Base-by-base conservation (phyloP, 2,888 invertebrate genomes). In the Dorcus hopei region DNA sequence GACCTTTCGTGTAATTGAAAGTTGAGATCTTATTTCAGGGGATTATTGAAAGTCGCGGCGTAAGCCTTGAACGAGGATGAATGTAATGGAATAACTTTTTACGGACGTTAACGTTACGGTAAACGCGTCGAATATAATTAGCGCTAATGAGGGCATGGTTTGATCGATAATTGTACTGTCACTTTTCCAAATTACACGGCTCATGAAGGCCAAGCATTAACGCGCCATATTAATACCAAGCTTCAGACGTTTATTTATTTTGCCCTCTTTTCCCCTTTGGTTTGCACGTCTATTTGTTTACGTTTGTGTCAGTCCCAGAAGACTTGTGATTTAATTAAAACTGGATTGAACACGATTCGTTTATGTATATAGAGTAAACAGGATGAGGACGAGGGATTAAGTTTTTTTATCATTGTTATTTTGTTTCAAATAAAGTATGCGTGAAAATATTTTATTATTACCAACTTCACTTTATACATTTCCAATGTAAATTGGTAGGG, bases 1-100 rank as follows among this genome's bases (percentile, higher is more conserved):
- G 62, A 62, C 58, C 63, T 64, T 65, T 60, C 60, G 55, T 59
- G 67, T 70, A 72, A 72, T 71, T 72, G 72, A 71, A 72, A 70
- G 62, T 68, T 66, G 69, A 62, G 69, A 67, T 67, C 63, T 67
- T 67, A 69, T 68, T 69, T 67, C 68, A 58, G 59, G 49, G 64
- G 68, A 68, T 68, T 69, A 70, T 70, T 68, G 70, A 69, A 70
- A 70, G 66, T 65, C 65, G 61, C 52, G 42, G 9, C 41, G 14
- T n/a, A 52, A 33, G 33, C 23, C 54, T 62, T 54, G 53, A 55
- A 52, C 52, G 48, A 58, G 56, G 56, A 62, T 54, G 60, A 58
- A 64, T 62, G 61, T 64, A 64, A 64, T 62, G 53, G 58, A 62
- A 55, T 57, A 64, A 62, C 60, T 62, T 64, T 60, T 64, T 60